These are phyloP conservation scores for Agonum fuliginosum DNA, from an alignment of 2,888 invertebrate species.

Conservation along the genomic window DNA sequence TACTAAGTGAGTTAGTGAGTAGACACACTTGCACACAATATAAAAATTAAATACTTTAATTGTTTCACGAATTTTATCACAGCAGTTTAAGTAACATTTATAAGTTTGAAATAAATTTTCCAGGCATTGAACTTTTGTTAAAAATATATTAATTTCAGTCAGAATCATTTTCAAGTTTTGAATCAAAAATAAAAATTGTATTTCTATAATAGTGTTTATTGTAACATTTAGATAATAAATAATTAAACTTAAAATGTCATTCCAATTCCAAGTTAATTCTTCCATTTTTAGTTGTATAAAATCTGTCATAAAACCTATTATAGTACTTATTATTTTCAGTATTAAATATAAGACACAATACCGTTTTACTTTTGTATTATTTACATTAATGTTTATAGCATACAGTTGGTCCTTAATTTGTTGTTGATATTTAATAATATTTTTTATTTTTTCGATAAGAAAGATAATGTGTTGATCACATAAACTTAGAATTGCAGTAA, in stretches of 20 bases:
- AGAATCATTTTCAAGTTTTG: neutral
- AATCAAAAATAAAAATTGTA: neutral
- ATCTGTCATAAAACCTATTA: no score
- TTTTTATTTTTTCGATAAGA: neutral
- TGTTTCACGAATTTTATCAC: neutral
- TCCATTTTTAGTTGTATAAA: no score
- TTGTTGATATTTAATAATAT: neutral
- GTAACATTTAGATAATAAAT: neutral
- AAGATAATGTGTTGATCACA: neutral
- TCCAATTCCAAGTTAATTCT: no score
- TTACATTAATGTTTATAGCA: neutral
- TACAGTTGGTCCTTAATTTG: neutral
- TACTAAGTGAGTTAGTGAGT: no score
- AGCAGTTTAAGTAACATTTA: neutral
- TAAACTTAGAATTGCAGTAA: no score
- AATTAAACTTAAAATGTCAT: neutral
- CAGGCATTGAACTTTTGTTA: neutral
- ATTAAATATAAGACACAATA: neutral
- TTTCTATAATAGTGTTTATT: neutral
- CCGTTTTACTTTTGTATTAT: neutral
- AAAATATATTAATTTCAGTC: neutral
- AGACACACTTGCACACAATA: no score
- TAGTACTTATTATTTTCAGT: neutral
- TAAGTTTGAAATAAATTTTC: neutral
- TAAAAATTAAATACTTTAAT: constrained; percentile 1